phyloP scores from a whole-genome alignment of 2,797 vertebrate species.

The Loris lydekkerianus region DNA sequence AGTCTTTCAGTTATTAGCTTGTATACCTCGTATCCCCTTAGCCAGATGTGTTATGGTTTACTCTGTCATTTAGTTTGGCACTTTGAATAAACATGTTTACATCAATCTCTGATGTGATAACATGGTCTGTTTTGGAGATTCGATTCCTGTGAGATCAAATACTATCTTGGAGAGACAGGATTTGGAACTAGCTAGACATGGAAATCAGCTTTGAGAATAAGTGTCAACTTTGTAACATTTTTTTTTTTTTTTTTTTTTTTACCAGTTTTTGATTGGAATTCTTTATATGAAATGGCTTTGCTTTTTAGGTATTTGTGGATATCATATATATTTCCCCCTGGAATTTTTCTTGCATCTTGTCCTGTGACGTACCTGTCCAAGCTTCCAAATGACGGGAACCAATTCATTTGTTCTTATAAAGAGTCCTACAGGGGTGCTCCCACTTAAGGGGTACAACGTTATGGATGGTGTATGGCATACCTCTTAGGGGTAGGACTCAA shows the following conservation, averaged over 20 bases:
- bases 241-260: conserved; percentile 31
- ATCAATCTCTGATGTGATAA: conserved; percentile 61
- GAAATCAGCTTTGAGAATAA: conserved; percentile 79
- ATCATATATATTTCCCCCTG: conserved; percentile 76
- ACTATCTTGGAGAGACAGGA: conserved; percentile 70
- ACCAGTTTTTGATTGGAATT: conserved; percentile 82
- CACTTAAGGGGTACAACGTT: too few species aligned
- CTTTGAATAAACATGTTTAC: conserved; percentile 66
- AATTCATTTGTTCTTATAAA: conserved; percentile 52
- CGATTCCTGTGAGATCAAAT: conserved; percentile 65
- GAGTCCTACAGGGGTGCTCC: neutral
- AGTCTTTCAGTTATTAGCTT: neutral
- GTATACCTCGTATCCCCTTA: conserved; percentile 33
- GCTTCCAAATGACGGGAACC: neutral
- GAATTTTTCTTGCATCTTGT: conserved; percentile 34
- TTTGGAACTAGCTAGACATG: conserved; percentile 79
- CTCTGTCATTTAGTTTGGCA: conserved; percentile 53
- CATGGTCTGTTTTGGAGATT: conserved; percentile 39
- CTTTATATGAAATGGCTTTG: conserved; percentile 83
- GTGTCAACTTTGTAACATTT: conserved; percentile 82
- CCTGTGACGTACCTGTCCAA: conserved; percentile 67
- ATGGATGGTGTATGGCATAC: too few species aligned
- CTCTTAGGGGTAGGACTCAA: too few species aligned
- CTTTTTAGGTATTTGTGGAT: conserved; percentile 80
- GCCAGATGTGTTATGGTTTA: conserved; percentile 52